Evolutionary conservation across 2,797 vertebrate species (phyloP), one percentile per base, ranked within the genome.

Genomic region (Thalassophryne amazonica): DNA sequence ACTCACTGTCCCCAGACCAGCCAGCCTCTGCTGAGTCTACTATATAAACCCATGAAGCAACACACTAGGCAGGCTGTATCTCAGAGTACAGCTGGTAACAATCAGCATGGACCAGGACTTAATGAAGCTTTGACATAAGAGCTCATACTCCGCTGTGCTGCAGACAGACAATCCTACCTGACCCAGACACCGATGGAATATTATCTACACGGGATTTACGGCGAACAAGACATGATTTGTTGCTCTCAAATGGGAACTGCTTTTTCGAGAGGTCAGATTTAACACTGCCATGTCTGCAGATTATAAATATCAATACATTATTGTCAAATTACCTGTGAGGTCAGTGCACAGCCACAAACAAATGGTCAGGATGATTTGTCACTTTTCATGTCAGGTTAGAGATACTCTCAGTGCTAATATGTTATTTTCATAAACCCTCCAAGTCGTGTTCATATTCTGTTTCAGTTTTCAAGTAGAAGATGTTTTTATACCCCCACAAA

Each of bases 31-130:
- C 57, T 13, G 45, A 68, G 68, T 69, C 15, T 17, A 73, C 47
- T n/a, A n/a, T n/a, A n/a, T n/a, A 29, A 55, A 33, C 24, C 38
- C 31, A 25, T 57, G 42, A 47, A 35, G n/a, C 30, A 16, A 19
- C 14, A 30, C 10, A 14, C 46, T 27, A 42, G 17, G 42, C 28
- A 55, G 32, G 24, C 71, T 23, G 34, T 43, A 41, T 36, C 33
- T 22, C 13, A 46, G 35, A 54, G 46, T 19, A 41, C 91, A 91
- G 87, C 86, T 91, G 91, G 84, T 73, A 84, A 67, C 73, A 80
- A 90, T 91, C 87, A 91, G 54, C 28, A 2, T 1, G 20, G 67
- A 59, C 38, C 10, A 2, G 56, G 65, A 77, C 57, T 69, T 84
- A 84, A 83, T 85, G 70, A 80, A 76, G 84, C 73, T 79, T 78